These are phyloP conservation scores for Chanos chanos DNA, from an alignment of 2,797 vertebrate genomes.

Conservation along the genomic window DNA sequence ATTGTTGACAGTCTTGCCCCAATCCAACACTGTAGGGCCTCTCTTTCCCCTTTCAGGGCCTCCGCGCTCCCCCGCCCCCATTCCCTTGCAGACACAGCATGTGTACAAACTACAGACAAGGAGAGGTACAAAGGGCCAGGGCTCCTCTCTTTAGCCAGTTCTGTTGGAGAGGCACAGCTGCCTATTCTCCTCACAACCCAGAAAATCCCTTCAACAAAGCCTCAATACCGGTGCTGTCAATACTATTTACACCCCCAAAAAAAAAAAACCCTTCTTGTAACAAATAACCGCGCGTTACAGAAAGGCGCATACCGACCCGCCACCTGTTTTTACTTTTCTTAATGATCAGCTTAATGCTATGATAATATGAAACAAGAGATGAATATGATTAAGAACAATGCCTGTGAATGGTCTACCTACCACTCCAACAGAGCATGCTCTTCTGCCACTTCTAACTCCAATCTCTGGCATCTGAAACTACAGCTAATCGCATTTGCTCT, in stretches of 20 bases:
- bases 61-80: slow-evolving; percentile 41
- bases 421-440: too few relatives aligned
- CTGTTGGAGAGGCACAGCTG: slow-evolving; percentile 31
- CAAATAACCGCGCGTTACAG: too few relatives aligned
- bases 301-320: too few relatives aligned
- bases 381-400: too few relatives aligned
- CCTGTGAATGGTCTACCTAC: too few relatives aligned
- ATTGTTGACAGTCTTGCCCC: slow-evolving; percentile 71
- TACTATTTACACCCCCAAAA: too few relatives aligned
- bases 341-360: too few relatives aligned
- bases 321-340: too few relatives aligned
- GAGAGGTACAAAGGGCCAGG: slow-evolving; percentile 44
- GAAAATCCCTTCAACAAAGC: slow-evolving; percentile 3
- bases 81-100: slow-evolving; percentile 38
- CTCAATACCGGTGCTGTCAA: too few relatives aligned
- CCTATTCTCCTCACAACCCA: slow-evolving; percentile 28
- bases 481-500: neutral
- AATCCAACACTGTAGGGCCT: slow-evolving; percentile 64
- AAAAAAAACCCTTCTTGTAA: too few relatives aligned
- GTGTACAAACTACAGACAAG: slow-evolving; percentile 49
- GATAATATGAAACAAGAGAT: too few relatives aligned
- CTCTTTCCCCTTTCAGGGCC: slow-evolving; percentile 53
- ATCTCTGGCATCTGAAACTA: neutral
- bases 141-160: slow-evolving; percentile 31
- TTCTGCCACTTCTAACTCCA: too few relatives aligned